phyloP scores from a whole-genome alignment of 2,113 vertebrate genomes.

The Cebus imitator region DNA sequence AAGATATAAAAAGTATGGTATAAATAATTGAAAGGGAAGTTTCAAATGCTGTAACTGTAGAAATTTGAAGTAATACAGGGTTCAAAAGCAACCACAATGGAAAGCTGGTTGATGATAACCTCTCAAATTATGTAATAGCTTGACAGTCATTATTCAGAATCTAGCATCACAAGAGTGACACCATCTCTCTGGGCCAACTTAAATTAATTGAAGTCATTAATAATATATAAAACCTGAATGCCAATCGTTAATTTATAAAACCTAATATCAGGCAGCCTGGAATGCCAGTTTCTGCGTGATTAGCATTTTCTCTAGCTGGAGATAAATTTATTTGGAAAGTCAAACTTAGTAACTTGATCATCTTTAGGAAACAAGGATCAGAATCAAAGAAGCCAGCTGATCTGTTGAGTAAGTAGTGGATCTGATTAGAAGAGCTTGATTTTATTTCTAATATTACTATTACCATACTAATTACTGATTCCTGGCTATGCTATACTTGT shows the following conservation, averaged over 20 bases:
- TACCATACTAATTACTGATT: background rate
- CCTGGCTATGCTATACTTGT: background rate
- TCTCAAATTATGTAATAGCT: background rate
- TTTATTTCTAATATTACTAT: background rate
- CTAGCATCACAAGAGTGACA: background rate
- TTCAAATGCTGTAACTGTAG: background rate
- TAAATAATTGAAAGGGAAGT: background rate
- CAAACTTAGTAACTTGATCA: background rate
- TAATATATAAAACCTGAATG: background rate
- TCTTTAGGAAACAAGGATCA: background rate
- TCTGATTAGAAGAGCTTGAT: background rate
- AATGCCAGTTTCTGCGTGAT: background rate
- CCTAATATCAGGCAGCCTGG: background rate
- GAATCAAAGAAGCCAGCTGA: background rate
- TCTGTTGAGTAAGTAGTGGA: background rate
- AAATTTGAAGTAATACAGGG: background rate
- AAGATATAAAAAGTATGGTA: background rate
- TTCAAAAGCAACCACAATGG: background rate
- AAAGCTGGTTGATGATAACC: background rate
- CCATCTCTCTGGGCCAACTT: background rate
- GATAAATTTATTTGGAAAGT: background rate
- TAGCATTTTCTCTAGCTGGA: background rate
- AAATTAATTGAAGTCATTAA: background rate
- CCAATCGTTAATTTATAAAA: slow-evolving; percentile 13
- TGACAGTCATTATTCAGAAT: background rate